phyloP scores from a whole-genome alignment of 2,888 invertebrate species.

The Cheilosia vernalis region DNA sequence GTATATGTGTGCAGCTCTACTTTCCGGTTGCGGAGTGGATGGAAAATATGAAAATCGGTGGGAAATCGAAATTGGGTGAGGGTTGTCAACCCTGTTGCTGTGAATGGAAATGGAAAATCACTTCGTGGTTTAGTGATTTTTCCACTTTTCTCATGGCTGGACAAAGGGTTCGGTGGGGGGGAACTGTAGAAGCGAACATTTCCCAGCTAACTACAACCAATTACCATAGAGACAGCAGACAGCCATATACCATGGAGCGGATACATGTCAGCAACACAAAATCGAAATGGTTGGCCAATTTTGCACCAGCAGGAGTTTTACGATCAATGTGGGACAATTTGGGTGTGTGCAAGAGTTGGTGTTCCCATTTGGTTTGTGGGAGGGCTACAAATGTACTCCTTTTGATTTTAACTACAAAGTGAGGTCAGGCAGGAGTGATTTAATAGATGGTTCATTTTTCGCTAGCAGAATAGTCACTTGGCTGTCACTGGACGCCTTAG shows the following conservation, averaged over 20 bases:
- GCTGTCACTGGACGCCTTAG: background rate
- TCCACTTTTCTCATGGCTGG: conserved; percentile 47
- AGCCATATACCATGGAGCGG: background rate
- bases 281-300: conserved; percentile 47
- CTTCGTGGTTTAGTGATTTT: conserved; percentile 74
- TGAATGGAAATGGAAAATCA: conserved; percentile 66
- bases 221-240: conserved; percentile 34
- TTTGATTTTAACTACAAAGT: background rate
- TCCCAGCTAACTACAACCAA: conserved; percentile 35
- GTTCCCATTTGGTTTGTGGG: background rate
- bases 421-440: background rate
- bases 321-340: background rate
- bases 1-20: conserved; percentile 5
- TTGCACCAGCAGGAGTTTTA: background rate
- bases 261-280: background rate
- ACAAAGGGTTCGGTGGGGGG: conserved; percentile 39
- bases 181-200: conserved; percentile 19
- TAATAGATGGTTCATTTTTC: too few species aligned
- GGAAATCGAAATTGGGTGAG: conserved; percentile 72
- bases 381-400: background rate
- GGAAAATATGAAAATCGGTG: conserved; percentile 66
- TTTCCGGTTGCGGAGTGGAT: conserved; percentile 68
- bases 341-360: background rate
- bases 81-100: conserved; percentile 72
- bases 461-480: too few species aligned